These are phyloP conservation scores for Passer domesticus DNA, from an alignment of 2,113 vertebrate species.

Conservation along the genomic window DNA sequence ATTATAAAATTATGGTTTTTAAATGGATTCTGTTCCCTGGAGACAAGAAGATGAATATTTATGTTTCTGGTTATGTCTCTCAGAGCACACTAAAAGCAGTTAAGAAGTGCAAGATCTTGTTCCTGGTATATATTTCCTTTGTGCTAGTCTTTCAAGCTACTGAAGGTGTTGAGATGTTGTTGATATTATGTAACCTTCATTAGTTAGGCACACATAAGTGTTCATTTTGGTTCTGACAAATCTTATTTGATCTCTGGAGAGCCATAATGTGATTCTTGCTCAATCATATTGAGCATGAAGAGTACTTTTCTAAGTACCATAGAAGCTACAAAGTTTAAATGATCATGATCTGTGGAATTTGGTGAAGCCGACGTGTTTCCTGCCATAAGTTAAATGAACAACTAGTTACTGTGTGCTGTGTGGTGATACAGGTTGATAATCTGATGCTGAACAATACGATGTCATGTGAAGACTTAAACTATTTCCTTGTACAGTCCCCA, in stretches of 20 bases:
- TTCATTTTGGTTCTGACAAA: neutral
- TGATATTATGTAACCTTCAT: neutral
- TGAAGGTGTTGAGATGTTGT: neutral
- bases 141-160: neutral
- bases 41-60: neutral
- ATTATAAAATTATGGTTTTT: neutral
- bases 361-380: neutral
- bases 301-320: neutral
- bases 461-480: neutral
- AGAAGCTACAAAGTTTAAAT: neutral
- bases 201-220: neutral
- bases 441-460: neutral
- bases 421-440: neutral
- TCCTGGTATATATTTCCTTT: neutral
- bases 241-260: conserved; percentile 19
- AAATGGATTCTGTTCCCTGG: neutral
- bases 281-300: neutral
- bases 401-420: neutral
- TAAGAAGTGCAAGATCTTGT: neutral
- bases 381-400: neutral
- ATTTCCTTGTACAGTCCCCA: neutral
- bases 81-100: neutral
- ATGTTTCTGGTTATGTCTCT: neutral
- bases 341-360: neutral
- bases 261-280: neutral